Base-by-base conservation (phyloP, 92 coral and sea anemone genomes). In the Siderastrea siderea region DNA sequence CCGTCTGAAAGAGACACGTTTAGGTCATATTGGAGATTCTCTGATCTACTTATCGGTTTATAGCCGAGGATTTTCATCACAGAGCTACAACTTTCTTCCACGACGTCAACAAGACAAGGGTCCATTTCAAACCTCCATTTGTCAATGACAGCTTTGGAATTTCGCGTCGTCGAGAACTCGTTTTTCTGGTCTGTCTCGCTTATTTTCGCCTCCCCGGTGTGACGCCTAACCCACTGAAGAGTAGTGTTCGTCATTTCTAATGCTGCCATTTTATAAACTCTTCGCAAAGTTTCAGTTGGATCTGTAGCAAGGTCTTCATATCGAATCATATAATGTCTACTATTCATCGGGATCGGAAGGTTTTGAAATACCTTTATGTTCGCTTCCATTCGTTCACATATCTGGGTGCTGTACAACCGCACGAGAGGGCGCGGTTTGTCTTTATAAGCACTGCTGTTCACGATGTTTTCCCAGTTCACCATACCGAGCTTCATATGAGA, bases 221-320 rank as follows among this genome's bases (percentile, higher is more conserved):
- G 64, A 43, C 7, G 45, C 13, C 6, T 54, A 15, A 80, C 68
- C 84, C 84, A 80, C 5, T 26, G 48, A 8, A 67, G 75, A 3
- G 84, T 80, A 10, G 26, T 52, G 7, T 80, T 67, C 9, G 43
- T 47, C 75, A 80, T 67, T 12, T 43, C 3, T 1, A 80, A 44
- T 26, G 65, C 75, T 48, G 75, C 62, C 43, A 80, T 67, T 43
- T 67, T 80, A n/a, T 12, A 80, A 43, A 45, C 64, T 47, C 15
- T 53, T 45, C 48, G 49, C 44, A 90, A 74, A 26, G 65, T 87
- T 77, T 89, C 89, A 58, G 80, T 86, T 1, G 96, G 95, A 47
- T 85, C 78, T 71, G 89, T 81, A 65, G 96, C 93, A 0, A 96
- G 88, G 67, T 96, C 99, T 64, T 96, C 99, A 90, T 94, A 96